Evolutionary conservation across 2,797 vertebrate genomes (phyloP).

Genomic region (Myotis planiceps): DNA sequence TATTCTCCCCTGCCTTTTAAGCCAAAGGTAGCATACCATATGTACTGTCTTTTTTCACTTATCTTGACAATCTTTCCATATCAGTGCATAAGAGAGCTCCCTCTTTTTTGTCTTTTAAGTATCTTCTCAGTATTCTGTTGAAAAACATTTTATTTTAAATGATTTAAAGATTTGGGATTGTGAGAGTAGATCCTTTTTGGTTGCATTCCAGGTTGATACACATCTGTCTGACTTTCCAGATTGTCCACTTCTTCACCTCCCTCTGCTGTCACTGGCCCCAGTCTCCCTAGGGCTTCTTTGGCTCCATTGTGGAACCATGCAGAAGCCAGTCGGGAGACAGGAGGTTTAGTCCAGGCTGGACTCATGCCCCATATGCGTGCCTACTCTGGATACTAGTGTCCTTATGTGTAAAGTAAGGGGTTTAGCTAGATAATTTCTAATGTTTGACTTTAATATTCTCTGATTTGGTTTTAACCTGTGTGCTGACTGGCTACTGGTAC

Average conservation of each 20-base stretch:
- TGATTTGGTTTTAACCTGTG: conserved; percentile 5
- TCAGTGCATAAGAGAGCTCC: background rate
- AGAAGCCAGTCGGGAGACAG: background rate
- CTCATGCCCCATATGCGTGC: background rate
- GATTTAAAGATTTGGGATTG: background rate
- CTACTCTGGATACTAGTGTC: background rate
- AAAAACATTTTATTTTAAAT: background rate
- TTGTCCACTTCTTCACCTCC: background rate
- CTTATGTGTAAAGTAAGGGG: background rate
- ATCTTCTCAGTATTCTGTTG: background rate
- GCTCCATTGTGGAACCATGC: background rate
- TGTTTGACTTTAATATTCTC: background rate
- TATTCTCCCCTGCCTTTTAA: background rate
- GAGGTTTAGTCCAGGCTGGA: background rate
- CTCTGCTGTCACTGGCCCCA: background rate
- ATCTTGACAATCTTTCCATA: background rate
- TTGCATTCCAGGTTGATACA: background rate
- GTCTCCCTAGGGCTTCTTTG: background rate
- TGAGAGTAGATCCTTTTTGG: background rate
- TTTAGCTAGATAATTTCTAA: conserved; percentile 20
- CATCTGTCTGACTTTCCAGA: background rate
- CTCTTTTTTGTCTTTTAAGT: background rate
- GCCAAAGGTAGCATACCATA: background rate
- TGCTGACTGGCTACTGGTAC: background rate
- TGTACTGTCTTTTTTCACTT: background rate